Conservation (phyloP, 1,140 invertebrate genomes). For the Helicoverpa zea region DNA sequence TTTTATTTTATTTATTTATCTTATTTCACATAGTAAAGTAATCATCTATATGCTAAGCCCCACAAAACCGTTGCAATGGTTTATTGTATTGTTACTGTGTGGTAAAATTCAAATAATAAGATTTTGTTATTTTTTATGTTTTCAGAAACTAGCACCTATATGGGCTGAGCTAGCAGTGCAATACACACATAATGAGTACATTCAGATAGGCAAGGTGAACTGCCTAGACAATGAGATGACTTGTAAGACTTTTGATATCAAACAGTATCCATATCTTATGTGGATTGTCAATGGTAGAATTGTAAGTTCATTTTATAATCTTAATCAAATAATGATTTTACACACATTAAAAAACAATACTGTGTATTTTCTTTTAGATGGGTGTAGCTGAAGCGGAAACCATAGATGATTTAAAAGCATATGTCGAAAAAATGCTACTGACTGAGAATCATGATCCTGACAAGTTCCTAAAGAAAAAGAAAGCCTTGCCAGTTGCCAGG, state of each 20-base stretch:
- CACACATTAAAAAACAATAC: neutral
- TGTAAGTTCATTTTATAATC: constrained; percentile 64
- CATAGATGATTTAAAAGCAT: constrained; percentile 70
- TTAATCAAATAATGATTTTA: too few species aligned
- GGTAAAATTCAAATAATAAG: neutral
- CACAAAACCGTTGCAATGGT: too few species aligned
- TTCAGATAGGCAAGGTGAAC: constrained; percentile 80
- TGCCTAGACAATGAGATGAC: constrained; percentile 78
- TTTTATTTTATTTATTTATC: too few species aligned
- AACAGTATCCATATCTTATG: constrained; percentile 76
- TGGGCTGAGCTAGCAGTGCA: constrained; percentile 76
- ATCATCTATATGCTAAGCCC: too few species aligned
- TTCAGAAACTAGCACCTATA: constrained; percentile 74
- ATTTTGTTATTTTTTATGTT: constrained; percentile 15
- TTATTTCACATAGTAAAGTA: too few species aligned
- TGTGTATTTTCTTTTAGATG: constrained; percentile 65
- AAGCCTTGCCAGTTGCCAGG: constrained; percentile 78
- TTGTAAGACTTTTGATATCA: constrained; percentile 80
- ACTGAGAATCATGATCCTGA: constrained; percentile 82
- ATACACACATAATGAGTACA: constrained; percentile 75
- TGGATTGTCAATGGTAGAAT: constrained; percentile 82
- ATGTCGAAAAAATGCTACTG: constrained; percentile 78
- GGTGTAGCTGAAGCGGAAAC: constrained; percentile 67
- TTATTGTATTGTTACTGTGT: too few species aligned
- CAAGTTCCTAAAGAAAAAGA: constrained; percentile 81